These are phyloP conservation scores for Mastomys natalensis DNA, from an alignment of 2,113 vertebrate genomes.

Conservation along the genomic window DNA sequence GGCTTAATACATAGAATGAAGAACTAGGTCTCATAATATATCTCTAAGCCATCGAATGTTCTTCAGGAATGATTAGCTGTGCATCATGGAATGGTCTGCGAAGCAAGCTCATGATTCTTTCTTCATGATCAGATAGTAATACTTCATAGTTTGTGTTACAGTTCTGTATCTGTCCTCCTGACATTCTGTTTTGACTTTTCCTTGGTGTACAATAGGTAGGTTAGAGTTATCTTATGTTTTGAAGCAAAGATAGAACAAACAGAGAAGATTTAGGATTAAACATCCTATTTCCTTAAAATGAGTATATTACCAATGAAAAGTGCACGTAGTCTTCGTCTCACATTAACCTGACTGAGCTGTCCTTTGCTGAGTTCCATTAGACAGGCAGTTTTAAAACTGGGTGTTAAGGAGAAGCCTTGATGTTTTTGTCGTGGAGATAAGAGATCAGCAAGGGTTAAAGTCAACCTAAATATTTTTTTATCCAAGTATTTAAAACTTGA, in stretches of 20 bases:
- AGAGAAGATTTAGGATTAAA: not conserved
- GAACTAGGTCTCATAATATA: not conserved
- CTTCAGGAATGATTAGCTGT: not conserved
- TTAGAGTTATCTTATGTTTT: not conserved
- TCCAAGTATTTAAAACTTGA: not conserved
- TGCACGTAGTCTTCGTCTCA: not conserved
- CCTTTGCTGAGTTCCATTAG: not conserved
- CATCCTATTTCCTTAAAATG: not conserved
- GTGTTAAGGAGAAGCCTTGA: not conserved
- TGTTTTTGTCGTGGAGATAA: not conserved
- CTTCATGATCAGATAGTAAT: not conserved
- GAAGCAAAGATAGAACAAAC: not conserved
- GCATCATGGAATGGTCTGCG: constrained; percentile 17
- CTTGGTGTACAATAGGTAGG: fast-evolving
- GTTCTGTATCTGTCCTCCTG: not conserved
- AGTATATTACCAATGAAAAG: not conserved
- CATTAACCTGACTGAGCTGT: not conserved
- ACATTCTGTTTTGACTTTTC: not conserved
- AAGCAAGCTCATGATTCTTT: constrained; percentile 7
- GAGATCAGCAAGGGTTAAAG: not conserved
- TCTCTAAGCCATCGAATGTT: not conserved
- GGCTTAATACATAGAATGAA: not conserved
- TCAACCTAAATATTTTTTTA: not conserved
- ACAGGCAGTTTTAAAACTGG: not conserved
- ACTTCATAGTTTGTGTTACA: not conserved